Conservation (phyloP, 2,797 vertebrate species). For the Anomalospiza imberbis region DNA sequence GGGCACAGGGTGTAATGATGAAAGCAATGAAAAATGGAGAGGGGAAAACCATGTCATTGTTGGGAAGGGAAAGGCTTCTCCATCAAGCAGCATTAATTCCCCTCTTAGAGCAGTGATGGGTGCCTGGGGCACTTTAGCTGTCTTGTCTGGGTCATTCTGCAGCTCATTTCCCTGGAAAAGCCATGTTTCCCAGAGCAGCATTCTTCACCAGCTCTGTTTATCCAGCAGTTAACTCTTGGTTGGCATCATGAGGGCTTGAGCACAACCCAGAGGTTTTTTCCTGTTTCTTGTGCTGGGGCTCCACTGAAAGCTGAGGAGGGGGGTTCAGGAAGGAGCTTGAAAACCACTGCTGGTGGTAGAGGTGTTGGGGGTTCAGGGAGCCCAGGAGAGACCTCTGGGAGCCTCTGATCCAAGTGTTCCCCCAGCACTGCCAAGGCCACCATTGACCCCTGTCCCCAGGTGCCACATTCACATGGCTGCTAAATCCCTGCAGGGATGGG, state of each 20-base stretch:
- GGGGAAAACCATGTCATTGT: not conserved
- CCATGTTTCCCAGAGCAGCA: not conserved
- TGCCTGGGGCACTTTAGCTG: not conserved
- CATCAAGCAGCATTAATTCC: not conserved
- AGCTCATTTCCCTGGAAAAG: not conserved
- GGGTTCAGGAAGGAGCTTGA: not conserved
- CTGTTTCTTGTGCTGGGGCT: not conserved
- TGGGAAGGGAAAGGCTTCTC: not conserved
- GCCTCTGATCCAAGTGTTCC: not conserved
- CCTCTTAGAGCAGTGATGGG: not conserved
- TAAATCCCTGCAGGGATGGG: too few species aligned
- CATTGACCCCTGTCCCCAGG: fast-evolving
- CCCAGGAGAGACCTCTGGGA: not conserved
- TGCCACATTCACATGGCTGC: not conserved
- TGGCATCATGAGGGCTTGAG: not conserved
- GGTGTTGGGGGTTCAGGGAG: not conserved
- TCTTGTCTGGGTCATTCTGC: not conserved
- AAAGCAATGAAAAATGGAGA: not conserved
- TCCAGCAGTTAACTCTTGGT: not conserved
- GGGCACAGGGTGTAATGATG: not conserved
- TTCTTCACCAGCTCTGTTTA: not conserved
- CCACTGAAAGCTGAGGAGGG: not conserved
- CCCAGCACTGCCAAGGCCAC: not conserved
- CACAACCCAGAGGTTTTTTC: not conserved
- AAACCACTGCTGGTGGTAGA: fast-evolving